Evolutionary conservation across 1,140 invertebrate species (phyloP), one percentile per base, ranked within the genome.

Genomic region (Plodia interpunctella): DNA sequence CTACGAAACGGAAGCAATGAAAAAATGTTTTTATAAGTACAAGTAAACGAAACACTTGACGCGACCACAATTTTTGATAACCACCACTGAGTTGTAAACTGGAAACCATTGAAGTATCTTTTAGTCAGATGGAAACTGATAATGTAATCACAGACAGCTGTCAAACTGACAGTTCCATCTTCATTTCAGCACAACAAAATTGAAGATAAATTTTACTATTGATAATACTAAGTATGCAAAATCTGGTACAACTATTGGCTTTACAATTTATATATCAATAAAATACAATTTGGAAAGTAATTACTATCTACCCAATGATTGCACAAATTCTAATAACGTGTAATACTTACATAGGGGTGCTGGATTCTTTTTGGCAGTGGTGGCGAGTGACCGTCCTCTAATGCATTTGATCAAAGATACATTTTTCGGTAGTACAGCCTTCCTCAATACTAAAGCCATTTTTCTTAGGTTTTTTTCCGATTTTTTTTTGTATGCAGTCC

Each of bases 381-480:
- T 66, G 0, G 73, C 66, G n/a, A 84, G 38, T 1, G 74, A 59
- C 11, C 82, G 67, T 9, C 75, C 72, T 58, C 77, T 84, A 1
- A 85, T 73, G 55, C 72, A 80, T 80, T 80, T 83, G 19, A 85
- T 53, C 13, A 87, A 49, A 21, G 78, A 72, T 2, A 75, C 63
- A 38, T 85, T 81, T 62, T 78, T 85, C 5, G 81, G 68, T 49
- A 78, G 58, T 54, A 83, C 74, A 5, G 84, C 72, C 59, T 84
- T 87, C 57, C 74, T 76, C 53, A 87, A 56, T 52, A 83, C 76
- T 57, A 84, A 44, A 59, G 84, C 82, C 84, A 87, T 63, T 78
- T n/a, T 67, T 66, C 20, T 15, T 49, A 44, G 44, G 49, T 51
- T 62, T 63, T 50, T 60, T 38, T 8, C 60, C n/a, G n/a, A n/a